Conservation (phyloP, 2,113 vertebrate species). For the Platycercus adscitus region DNA sequence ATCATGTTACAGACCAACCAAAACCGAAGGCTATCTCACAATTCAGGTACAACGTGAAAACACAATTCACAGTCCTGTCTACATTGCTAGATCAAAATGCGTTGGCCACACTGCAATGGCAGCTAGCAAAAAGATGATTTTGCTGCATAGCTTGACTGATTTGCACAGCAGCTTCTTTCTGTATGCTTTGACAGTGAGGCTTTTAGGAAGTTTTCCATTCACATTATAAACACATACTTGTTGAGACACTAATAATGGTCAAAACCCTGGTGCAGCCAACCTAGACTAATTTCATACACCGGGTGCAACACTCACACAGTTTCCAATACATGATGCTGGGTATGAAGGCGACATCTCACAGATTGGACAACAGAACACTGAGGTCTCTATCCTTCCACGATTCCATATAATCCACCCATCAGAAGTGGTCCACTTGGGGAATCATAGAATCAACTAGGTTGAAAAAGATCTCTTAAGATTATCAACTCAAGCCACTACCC, state of each 20-base stretch:
- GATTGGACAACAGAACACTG: background rate
- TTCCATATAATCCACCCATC: background rate
- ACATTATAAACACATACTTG: background rate
- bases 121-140: background rate
- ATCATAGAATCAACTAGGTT: background rate
- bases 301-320: background rate
- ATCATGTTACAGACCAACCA: background rate
- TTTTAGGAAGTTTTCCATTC: background rate
- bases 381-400: background rate
- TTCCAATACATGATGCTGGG: background rate
- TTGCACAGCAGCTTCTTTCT: background rate
- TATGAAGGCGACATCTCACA: background rate
- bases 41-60: constrained; percentile 21
- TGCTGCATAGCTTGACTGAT: background rate
- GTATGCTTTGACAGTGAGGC: background rate
- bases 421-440: background rate
- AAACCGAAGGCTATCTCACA: background rate
- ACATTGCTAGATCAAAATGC: background rate
- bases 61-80: background rate
- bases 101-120: background rate
- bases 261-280: background rate
- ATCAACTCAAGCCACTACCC: background rate
- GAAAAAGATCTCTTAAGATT: background rate
- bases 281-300: background rate
- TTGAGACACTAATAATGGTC: background rate